Conservation (phyloP, 2,797 vertebrate genomes). For the Acanthurus tractus region DNA sequence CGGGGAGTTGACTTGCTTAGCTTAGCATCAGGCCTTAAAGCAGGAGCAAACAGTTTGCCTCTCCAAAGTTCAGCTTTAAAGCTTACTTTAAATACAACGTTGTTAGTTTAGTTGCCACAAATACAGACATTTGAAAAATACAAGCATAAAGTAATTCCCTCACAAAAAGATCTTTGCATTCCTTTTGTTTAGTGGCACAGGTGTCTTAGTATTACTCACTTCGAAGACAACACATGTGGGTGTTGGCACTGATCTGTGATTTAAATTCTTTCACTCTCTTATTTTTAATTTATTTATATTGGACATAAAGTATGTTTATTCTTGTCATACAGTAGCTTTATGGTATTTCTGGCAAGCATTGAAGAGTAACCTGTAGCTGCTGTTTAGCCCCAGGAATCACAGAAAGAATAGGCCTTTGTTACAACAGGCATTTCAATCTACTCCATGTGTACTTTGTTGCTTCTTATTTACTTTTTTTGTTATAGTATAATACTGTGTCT, state of each 20-base stretch:
- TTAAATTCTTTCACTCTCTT: background rate
- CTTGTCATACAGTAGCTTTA: background rate
- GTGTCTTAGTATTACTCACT: no score
- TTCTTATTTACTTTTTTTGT: no score
- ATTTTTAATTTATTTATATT: background rate
- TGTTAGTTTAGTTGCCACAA: background rate
- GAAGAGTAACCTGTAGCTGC: background rate
- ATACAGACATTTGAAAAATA: background rate
- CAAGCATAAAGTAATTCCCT: background rate
- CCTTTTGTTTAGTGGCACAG: background rate
- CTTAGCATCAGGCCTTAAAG: background rate
- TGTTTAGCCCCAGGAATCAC: background rate
- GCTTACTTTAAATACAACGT: background rate
- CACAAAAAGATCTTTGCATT: background rate
- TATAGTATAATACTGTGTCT: no score
- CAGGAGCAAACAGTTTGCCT: background rate
- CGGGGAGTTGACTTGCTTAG: background rate
- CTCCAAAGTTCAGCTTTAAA: background rate
- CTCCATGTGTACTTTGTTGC: no score
- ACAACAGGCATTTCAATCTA: background rate
- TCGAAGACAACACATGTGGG: no score
- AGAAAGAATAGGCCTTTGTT: background rate
- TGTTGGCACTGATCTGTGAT: background rate
- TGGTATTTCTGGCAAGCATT: background rate
- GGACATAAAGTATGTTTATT: background rate